Conservation (phyloP, 2,888 invertebrate species). For the Pantelozetes paolii region DNA sequence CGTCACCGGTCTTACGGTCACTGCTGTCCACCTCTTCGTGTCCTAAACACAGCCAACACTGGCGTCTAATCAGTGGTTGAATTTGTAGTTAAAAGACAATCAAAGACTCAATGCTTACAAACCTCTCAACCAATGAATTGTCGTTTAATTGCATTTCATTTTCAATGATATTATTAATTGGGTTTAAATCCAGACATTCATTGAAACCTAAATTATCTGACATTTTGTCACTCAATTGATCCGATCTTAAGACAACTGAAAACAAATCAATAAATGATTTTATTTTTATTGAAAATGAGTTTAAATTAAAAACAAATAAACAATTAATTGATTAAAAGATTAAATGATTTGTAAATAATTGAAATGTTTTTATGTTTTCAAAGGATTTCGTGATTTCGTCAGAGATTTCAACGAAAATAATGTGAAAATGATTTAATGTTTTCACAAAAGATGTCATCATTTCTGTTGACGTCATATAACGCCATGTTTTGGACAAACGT, state of each 20-base stretch:
- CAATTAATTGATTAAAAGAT: background rate
- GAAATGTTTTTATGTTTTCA: too few relatives aligned
- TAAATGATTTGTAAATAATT: too few relatives aligned
- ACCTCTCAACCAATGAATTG: background rate
- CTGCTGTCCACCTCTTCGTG: conserved; percentile 65
- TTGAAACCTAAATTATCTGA: too few relatives aligned
- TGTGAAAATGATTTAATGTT: background rate
- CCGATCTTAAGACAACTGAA: too few relatives aligned
- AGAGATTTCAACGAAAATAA: background rate
- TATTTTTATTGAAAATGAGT: background rate
- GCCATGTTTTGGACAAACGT: too few relatives aligned
- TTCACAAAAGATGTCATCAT: background rate
- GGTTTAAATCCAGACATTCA: too few relatives aligned
- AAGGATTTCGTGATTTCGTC: too few relatives aligned
- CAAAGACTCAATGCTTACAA: background rate
- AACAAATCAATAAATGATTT: too few relatives aligned
- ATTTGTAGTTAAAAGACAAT: background rate
- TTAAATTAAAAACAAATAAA: background rate
- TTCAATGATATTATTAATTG: too few relatives aligned
- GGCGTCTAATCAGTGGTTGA: conserved; percentile 43
- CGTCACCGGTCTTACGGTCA: background rate
- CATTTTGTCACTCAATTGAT: background rate
- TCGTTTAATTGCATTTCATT: too few relatives aligned
- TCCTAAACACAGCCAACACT: conserved; percentile 97
- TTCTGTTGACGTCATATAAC: background rate